Conservation (phyloP, 2,797 vertebrate species). For the Manis pentadactyla region DNA sequence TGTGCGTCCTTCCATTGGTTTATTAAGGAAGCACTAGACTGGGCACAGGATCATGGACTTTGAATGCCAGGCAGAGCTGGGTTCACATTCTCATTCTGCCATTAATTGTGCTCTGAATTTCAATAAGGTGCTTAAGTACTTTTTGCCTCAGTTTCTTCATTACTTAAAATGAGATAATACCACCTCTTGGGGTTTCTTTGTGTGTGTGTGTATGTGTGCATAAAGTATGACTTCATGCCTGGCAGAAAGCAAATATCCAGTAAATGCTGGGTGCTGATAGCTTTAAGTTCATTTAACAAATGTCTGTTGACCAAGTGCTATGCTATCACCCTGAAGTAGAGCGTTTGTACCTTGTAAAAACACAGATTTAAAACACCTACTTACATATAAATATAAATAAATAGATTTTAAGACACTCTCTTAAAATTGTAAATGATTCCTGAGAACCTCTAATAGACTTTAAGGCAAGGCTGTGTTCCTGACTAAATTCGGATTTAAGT, state of each 20-base stretch:
- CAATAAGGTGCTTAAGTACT: neutral
- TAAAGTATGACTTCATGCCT: neutral
- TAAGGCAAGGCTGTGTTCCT: neutral
- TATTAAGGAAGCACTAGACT: neutral
- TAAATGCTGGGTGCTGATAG: neutral
- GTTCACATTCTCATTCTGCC: neutral
- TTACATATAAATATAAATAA: neutral
- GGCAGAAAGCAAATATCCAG: neutral
- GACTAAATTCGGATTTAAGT: constrained; percentile 39
- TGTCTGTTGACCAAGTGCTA: neutral
- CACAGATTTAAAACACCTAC: neutral
- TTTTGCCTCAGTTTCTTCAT: neutral
- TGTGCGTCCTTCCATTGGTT: neutral
- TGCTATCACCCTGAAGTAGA: neutral
- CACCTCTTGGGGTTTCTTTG: neutral
- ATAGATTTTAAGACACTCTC: neutral
- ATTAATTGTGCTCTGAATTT: neutral
- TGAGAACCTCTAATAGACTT: neutral
- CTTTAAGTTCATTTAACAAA: neutral
- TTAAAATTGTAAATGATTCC: constrained; percentile 5
- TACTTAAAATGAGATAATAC: neutral
- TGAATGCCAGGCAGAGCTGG: neutral
- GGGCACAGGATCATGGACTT: neutral
- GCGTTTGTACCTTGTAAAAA: constrained; percentile 5
- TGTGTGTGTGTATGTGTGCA: neutral